Percentiles rank a stretch among this genome's conserved stretches.
These are phyloP conservation scores for Phalacrocorax brasilianus DNA, from an alignment of 2,113 vertebrate species.

Conservation along the genomic window DNA sequence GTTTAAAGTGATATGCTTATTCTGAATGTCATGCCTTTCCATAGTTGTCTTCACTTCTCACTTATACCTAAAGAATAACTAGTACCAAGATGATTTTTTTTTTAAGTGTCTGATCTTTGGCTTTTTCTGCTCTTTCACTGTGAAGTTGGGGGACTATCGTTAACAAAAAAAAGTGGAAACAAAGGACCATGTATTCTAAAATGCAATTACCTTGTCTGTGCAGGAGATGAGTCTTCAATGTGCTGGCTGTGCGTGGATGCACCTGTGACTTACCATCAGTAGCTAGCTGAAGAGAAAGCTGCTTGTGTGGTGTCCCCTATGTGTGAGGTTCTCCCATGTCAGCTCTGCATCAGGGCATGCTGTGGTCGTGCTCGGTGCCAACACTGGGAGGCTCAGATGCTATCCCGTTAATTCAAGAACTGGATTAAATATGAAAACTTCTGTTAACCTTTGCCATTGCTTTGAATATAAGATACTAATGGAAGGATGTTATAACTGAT, in stretches of 20 bases:
- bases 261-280: neutral
- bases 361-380: rapidly evolving
- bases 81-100: neutral
- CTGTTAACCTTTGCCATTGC: neutral
- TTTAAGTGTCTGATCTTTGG: neutral
- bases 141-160: neutral
- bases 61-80: neutral
- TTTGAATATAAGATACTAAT: neutral
- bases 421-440: neutral
- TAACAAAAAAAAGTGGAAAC: neutral
- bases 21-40: neutral
- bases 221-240: neutral
- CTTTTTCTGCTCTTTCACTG: neutral
- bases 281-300: neutral
- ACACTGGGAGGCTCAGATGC: neutral
- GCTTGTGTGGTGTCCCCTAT: rapidly evolving
- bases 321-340: rapidly evolving
- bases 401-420: neutral
- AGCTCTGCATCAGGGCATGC: rapidly evolving
- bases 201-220: neutral
- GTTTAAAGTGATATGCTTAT: neutral
- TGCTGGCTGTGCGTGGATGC: neutral
- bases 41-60: neutral
- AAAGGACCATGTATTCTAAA: neutral
- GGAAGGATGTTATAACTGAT: neutral